Evolutionary conservation across 2,888 invertebrate species (phyloP), one percentile per base, ranked within the genome.

Genomic region (Sicus ferrugineus): DNA sequence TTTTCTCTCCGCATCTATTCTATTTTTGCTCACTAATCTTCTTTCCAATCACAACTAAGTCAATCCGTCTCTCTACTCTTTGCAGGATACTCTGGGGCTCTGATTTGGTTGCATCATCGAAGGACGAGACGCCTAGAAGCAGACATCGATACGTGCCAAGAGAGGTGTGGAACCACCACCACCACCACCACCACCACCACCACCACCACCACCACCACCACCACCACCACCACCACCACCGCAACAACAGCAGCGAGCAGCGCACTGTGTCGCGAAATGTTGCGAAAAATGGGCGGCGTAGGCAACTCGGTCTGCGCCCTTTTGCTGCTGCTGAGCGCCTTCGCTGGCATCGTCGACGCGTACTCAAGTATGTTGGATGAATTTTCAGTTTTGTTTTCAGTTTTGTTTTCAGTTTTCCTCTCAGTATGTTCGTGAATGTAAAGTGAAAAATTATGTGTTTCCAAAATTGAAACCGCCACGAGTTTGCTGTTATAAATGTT

Each of bases 351-450:
- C n/a, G 83, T 82, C 77, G 81, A 82, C 70, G 83, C 82, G 59
- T 84, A 83, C 74, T 83, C 84, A 77, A 84, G 84, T 84, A 83
- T 78, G 84, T 84, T 79, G 67, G 69, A 28, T 7, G 14, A 16
- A 26, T 34, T 23, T 31, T 30, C 11, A 30, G n/a, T 6, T 42
- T 34, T 11, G 6, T 21, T 34, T 21, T 34, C n/a, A 1, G 21
- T 61, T n/a, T 23, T 28, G 23, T 34, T n/a, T 21, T 16, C 31
- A 11, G 19, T 23, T 52, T 7, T 19, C 19, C 21, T 52, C 3
- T 52, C 21, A 11, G 16, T 34, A 16, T 52, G 23, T 52, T 54
- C 26, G 5, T 26, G 3, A n/a, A n/a, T 16, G 6, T 16, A 26
- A 54, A 54, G 16, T 28, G 46, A 54, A 30, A 59, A 30, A 16